Evolutionary conservation across 2,888 invertebrate species (phyloP).

Genomic region (Anoncus sp.): DNA sequence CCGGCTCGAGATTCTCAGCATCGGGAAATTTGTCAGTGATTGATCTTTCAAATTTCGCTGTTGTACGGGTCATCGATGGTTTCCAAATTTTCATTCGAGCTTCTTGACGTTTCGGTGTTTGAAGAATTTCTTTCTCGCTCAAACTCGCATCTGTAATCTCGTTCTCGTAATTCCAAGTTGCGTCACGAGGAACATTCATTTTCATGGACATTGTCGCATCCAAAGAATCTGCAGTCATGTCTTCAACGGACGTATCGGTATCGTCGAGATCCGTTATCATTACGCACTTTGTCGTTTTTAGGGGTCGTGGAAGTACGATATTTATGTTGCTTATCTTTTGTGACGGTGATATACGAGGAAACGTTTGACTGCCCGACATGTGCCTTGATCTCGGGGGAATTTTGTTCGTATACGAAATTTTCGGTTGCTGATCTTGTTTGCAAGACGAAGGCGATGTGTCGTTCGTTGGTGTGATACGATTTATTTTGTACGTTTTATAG

Average conservation of each 20-base stretch:
- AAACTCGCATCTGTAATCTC: background rate
- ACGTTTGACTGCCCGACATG: constrained; percentile 68
- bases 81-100: constrained; percentile 42
- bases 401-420: background rate
- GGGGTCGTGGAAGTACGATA: constrained; percentile 63
- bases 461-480: constrained; percentile 20
- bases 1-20: constrained; percentile 21
- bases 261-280: constrained; percentile 52
- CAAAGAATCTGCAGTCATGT: constrained; percentile 39
- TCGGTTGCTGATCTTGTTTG: constrained; percentile 11
- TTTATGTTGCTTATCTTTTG: constrained; percentile 76
- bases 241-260: background rate
- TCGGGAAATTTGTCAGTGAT: constrained; percentile 10
- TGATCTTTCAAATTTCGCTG: background rate
- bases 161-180: background rate
- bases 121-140: background rate
- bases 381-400: constrained; percentile 16
- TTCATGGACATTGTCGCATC: background rate
- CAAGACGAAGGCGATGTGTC: constrained; percentile 24
- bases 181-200: background rate
- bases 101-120: constrained; percentile 9
- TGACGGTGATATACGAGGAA: constrained; percentile 73
- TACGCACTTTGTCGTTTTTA: background rate
- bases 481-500: constrained; percentile 18
- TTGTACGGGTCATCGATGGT: background rate